phyloP scores from a whole-genome alignment of 2,797 vertebrate species.

The Serranus cabrilla region DNA sequence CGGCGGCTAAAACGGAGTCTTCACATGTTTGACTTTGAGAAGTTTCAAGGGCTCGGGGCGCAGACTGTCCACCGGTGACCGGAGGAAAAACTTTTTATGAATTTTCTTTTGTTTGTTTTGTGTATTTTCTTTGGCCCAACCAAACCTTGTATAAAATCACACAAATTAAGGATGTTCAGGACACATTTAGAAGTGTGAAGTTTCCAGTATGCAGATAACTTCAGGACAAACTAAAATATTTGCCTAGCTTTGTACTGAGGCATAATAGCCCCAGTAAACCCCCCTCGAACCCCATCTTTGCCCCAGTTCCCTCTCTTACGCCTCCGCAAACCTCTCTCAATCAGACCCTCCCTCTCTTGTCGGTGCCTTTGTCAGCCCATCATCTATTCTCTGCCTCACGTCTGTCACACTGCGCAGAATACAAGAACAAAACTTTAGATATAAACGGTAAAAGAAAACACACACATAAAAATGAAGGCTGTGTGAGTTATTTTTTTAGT shows the following conservation, averaged over 20 bases:
- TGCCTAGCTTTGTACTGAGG: conserved; percentile 72
- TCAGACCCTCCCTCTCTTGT: conserved; percentile 67
- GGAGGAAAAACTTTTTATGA: neutral
- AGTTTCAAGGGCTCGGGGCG: conserved; percentile 32
- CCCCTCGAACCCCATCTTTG: conserved; percentile 76
- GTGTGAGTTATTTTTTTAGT: conserved; percentile 35
- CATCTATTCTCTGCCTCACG: conserved; percentile 61
- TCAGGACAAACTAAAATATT: conserved; percentile 78
- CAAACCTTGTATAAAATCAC: neutral
- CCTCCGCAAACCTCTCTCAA: conserved; percentile 65
- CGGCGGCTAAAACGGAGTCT: conserved; percentile 8
- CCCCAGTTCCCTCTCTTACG: conserved; percentile 77
- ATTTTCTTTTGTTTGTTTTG: neutral
- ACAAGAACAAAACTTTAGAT: conserved; percentile 48
- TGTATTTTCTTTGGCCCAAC: neutral
- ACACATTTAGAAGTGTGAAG: conserved; percentile 20
- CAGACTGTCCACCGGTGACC: neutral
- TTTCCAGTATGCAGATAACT: conserved; percentile 57
- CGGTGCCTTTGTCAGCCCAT: conserved; percentile 74
- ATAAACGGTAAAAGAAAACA: conserved; percentile 1
- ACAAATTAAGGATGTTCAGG: neutral
- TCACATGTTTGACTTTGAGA: conserved; percentile 39
- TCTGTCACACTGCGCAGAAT: conserved; percentile 39
- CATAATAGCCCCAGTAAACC: conserved; percentile 69
- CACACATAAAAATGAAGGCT: neutral